Conservation (phyloP, 2,888 invertebrate genomes). For the Aelia acuminata region DNA sequence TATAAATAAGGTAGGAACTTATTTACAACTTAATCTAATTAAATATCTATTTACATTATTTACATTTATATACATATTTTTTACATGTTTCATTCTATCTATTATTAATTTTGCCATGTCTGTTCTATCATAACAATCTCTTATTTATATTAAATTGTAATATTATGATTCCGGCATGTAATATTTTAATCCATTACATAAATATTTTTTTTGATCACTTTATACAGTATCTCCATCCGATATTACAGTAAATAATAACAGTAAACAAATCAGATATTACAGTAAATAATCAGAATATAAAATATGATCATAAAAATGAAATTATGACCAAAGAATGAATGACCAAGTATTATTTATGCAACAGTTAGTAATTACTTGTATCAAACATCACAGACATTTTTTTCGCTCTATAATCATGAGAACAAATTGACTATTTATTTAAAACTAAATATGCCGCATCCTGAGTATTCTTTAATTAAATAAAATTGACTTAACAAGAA, state of each 20-base stretch:
- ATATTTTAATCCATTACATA: background rate
- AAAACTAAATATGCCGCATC: background rate
- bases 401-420: background rate
- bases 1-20: background rate
- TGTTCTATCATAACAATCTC: background rate
- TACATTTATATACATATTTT: background rate
- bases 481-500: background rate
- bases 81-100: background rate
- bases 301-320: background rate
- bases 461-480: background rate
- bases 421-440: background rate
- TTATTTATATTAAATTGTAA: background rate
- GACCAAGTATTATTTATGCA: background rate
- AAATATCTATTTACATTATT: conserved; percentile 8
- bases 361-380: background rate
- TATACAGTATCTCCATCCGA: no score
- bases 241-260: no score
- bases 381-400: background rate
- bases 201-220: background rate
- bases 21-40: background rate
- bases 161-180: background rate
- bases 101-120: background rate
- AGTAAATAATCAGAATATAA: background rate
- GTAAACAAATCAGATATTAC: no score
- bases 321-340: no score